A percentile compares a stretch with the other conserved stretches of the same genome.
phyloP scores from a whole-genome alignment of 2,797 vertebrate species.

The Sebastes ruberrimus region DNA sequence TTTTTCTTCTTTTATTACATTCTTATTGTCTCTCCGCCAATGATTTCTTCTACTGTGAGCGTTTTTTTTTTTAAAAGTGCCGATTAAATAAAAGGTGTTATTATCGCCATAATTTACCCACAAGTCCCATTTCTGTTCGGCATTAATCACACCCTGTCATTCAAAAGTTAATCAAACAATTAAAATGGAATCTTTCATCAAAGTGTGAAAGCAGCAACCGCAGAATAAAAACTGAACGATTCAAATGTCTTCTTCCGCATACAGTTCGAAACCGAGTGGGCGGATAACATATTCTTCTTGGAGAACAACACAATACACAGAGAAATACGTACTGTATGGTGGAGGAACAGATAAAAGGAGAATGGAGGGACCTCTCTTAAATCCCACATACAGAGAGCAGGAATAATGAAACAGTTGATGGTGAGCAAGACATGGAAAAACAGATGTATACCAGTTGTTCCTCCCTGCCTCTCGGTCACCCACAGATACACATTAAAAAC shows the following conservation, averaged over 20 bases:
- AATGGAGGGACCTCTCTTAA: neutral
- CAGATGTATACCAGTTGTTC: neutral
- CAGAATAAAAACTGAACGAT: neutral
- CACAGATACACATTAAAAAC: constrained; percentile 1
- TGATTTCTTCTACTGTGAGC: neutral
- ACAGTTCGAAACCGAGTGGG: constrained; percentile 15
- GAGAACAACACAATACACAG: constrained; percentile 1
- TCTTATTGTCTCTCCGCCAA: neutral
- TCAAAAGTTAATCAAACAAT: constrained; percentile 19
- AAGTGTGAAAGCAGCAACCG: neutral
- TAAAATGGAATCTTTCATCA: constrained; percentile 1
- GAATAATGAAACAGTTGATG: constrained; percentile 9
- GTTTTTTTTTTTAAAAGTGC: neutral
- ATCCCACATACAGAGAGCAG: constrained; percentile 3
- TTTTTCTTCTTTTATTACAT: neutral
- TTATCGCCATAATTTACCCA: neutral
- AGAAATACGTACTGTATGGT: neutral
- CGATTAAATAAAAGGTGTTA: neutral
- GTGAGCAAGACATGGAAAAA: constrained; percentile 11
- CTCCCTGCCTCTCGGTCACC: neutral
- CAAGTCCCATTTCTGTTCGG: neutral
- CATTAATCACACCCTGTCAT: neutral
- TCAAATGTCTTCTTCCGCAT: neutral
- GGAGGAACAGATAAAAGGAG: constrained; percentile 2
- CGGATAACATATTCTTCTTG: constrained; percentile 9